Conservation (phyloP, 23 tunicate species). For the Trididemnum clinides region DNA sequence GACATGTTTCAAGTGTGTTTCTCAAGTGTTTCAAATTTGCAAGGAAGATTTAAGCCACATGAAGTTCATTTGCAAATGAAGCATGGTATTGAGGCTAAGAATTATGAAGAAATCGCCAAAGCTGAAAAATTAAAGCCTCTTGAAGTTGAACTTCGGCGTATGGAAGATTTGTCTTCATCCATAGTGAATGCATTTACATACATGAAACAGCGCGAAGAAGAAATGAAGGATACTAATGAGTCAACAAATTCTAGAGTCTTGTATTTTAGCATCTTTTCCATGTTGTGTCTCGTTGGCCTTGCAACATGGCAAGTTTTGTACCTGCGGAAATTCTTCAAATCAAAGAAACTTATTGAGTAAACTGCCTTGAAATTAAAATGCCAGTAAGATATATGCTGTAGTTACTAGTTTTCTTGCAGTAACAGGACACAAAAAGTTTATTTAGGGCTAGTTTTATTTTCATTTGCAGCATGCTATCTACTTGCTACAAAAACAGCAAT, state of each 20-base stretch:
- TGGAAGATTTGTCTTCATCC: constrained; percentile 86
- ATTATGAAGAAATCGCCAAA: constrained; percentile 89
- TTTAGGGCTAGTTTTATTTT: too few species aligned
- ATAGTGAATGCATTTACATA: constrained; percentile 89
- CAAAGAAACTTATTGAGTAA: constrained; percentile 98
- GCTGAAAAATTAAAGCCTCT: constrained; percentile 88
- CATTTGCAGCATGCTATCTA: too few species aligned
- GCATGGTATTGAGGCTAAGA: constrained; percentile 93
- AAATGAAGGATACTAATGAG: constrained; percentile 98
- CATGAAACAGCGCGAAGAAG: constrained; percentile 94
- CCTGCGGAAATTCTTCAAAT: constrained; percentile 96
- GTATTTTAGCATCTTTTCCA: constrained; percentile 95
- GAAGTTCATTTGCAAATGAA: constrained; percentile 67
- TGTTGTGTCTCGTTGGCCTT: constrained; percentile 94
- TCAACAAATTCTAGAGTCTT: constrained; percentile 96
- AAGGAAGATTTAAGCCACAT: constrained; percentile 70
- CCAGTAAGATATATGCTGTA: too few species aligned
- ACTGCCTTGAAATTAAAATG: too few species aligned
- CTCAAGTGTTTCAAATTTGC: constrained; percentile 50
- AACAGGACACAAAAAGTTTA: too few species aligned
- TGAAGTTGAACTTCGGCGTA: constrained; percentile 87
- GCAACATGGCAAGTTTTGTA: constrained; percentile 99
- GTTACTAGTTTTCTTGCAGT: too few species aligned
- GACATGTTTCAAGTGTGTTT: constrained; percentile 97
- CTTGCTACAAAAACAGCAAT: too few species aligned